Percentiles rank a stretch among this genome's conserved stretches.
Evolutionary conservation across 2,888 invertebrate genomes (phyloP).

Genomic region (Eupeodes luniger): DNA sequence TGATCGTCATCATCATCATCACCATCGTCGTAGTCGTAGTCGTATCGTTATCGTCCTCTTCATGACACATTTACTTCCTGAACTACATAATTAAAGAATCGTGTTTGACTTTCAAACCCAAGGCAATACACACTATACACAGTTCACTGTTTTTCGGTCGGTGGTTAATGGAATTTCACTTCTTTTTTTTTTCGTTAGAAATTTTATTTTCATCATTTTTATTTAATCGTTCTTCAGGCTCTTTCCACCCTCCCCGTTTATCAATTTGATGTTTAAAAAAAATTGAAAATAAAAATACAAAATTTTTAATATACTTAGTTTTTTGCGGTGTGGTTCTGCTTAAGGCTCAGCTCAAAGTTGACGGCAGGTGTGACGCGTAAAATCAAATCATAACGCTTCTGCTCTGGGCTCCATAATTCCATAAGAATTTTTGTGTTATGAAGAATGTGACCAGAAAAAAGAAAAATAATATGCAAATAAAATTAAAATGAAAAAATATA

Average conservation of each 20-base stretch:
- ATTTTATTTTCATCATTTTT: background rate
- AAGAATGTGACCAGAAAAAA: background rate
- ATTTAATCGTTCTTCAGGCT: conserved; percentile 6
- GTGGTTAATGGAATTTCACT: conserved; percentile 22
- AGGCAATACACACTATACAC: conserved; percentile 27
- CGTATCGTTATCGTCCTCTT: background rate
- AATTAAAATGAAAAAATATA: background rate
- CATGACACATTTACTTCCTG: conserved; percentile 50
- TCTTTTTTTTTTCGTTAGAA: background rate
- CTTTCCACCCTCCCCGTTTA: background rate
- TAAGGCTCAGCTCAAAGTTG: background rate
- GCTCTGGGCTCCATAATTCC: conserved; percentile 7
- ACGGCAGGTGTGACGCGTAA: conserved; percentile 51
- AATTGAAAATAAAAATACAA: background rate
- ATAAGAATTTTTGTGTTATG: background rate
- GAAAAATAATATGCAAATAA: background rate
- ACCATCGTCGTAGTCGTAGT: background rate
- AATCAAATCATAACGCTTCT: conserved; percentile 44
- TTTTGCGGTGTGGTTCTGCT: background rate
- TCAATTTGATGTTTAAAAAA: conserved; percentile 8
- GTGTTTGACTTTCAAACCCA: conserved; percentile 63
- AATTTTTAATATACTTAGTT: conserved; percentile 45
- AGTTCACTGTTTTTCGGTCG: conserved; percentile 38
- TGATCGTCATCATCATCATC: conserved; percentile 10
- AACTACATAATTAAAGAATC: conserved; percentile 67